Evolutionary conservation across 2,888 invertebrate species (phyloP).

Genomic region (Chrysolina oricalcia): DNA sequence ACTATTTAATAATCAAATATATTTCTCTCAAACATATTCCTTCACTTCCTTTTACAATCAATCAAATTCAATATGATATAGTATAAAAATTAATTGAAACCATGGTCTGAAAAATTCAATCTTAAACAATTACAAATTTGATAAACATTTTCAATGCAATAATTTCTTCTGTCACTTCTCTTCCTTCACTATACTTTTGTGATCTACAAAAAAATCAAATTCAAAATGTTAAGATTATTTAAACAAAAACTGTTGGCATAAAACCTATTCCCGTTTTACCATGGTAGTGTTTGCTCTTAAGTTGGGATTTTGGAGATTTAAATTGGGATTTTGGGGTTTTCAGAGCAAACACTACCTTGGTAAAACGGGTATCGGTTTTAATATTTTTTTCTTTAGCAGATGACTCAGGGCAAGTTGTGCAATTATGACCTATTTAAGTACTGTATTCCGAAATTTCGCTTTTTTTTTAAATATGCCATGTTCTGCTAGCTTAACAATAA

Average conservation of each 20-base stretch:
- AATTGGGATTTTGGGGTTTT: too few species aligned
- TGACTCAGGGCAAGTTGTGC: too few species aligned
- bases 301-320: neutral
- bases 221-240: neutral
- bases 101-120: neutral
- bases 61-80: neutral
- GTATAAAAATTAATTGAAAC: neutral
- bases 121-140: neutral
- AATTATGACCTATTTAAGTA: too few species aligned
- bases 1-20: neutral
- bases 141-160: neutral
- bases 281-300: too few species aligned
- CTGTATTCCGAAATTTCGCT: too few species aligned
- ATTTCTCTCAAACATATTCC: neutral
- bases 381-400: too few species aligned
- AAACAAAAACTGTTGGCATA: too few species aligned
- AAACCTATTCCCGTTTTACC: too few species aligned
- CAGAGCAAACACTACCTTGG: too few species aligned
- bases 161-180: constrained; percentile 13
- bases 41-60: neutral
- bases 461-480: too few species aligned
- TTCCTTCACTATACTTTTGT: constrained; percentile 13
- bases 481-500: too few species aligned
- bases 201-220: neutral
- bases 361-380: too few species aligned